These are phyloP conservation scores for Stenoptilia bipunctidactyla DNA, from an alignment of 2,888 invertebrate genomes.

Conservation along the genomic window DNA sequence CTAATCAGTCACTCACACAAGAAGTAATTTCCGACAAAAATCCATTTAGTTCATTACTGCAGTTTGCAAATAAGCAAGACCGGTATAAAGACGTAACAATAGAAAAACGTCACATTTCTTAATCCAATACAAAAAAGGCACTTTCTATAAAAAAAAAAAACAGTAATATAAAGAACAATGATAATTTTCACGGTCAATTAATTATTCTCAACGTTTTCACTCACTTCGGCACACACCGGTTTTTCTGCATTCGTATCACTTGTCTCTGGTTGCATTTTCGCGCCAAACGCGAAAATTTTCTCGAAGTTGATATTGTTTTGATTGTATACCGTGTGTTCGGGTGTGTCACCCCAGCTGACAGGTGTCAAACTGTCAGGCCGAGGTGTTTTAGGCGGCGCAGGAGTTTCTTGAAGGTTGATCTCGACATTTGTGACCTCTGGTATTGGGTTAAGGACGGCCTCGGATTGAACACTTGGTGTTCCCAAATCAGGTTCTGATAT, in stretches of 20 bases:
- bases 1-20: too few species aligned
- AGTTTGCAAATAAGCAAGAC: too few species aligned
- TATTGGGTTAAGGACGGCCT: conserved; percentile 38
- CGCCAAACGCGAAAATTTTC: conserved; percentile 42
- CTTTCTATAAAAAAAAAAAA: too few species aligned
- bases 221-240: not conserved
- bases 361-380: conserved; percentile 29
- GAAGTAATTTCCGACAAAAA: too few species aligned
- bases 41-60: too few species aligned
- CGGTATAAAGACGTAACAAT: not conserved
- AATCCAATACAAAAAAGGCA: not conserved
- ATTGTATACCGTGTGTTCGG: conserved; percentile 54
- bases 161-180: not conserved
- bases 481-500: conserved; percentile 39
- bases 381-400: not conserved
- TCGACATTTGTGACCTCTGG: conserved; percentile 33
- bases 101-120: not conserved
- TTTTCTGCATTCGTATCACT: not conserved
- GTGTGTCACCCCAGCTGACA: conserved; percentile 54
- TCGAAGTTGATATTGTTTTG: conserved; percentile 60
- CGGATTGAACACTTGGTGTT: conserved; percentile 43
- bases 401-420: conserved; percentile 14
- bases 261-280: not conserved
- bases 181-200: not conserved
- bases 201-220: not conserved